A percentile compares a stretch with the other conserved stretches of the same genome.
phyloP scores from a whole-genome alignment of 2,113 vertebrate species.

The Calonectris borealis region DNA sequence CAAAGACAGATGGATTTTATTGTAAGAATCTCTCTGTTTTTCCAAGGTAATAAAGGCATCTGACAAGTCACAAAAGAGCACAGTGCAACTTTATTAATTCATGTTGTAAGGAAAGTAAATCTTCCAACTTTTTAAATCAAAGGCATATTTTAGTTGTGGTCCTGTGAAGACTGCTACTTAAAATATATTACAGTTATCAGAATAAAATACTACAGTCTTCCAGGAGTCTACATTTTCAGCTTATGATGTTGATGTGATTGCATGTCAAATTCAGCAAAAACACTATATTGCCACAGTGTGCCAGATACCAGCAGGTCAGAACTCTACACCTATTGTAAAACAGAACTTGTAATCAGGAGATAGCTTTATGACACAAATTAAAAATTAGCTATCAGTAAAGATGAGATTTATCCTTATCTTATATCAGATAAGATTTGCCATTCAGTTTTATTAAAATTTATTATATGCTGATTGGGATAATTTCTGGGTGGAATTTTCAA shows the following conservation, averaged over 20 bases:
- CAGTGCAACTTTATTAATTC: not conserved
- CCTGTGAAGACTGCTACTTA: not conserved
- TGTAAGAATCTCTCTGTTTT: not conserved
- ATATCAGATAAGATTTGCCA: not conserved
- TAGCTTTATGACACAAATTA: not conserved
- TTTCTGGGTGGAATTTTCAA: not conserved
- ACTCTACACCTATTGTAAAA: not conserved
- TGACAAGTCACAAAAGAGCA: not conserved
- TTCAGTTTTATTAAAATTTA: not conserved
- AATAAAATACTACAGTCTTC: not conserved
- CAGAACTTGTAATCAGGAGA: not conserved
- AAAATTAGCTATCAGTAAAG: not conserved
- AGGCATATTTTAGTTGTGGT: not conserved
- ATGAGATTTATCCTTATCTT: not conserved
- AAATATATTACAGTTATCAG: not conserved
- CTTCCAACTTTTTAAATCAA: not conserved
- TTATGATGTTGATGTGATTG: not conserved
- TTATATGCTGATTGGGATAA: not conserved
- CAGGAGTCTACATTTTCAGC: not conserved
- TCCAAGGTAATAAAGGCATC: not conserved
- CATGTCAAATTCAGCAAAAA: not conserved
- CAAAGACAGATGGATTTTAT: not conserved
- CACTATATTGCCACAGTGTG: not conserved
- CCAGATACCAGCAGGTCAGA: not conserved
- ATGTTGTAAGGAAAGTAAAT: not conserved